phyloP scores from a whole-genome alignment of 2,113 vertebrate species.

The Coptodon bakossiorum region DNA sequence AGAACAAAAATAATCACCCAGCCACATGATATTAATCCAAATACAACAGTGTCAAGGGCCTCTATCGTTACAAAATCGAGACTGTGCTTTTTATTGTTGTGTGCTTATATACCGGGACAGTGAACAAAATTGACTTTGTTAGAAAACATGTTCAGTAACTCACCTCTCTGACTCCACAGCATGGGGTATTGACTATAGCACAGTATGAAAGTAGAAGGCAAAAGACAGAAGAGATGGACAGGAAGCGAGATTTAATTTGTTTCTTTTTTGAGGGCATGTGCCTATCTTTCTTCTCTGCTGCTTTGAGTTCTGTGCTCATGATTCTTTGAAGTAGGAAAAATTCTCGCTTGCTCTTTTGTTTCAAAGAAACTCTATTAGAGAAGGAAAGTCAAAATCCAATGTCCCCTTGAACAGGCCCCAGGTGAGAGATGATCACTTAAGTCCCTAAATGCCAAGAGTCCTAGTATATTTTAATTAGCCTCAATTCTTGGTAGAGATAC shows the following conservation, averaged over 20 bases:
- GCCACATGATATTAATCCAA: neutral
- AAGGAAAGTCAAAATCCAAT: neutral
- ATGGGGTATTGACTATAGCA: neutral
- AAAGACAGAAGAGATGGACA: neutral
- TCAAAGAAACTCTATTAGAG: neutral
- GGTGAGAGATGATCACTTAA: conserved; percentile 16
- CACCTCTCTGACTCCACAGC: neutral
- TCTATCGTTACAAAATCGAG: neutral
- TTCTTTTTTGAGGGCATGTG: neutral
- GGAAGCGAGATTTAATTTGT: neutral
- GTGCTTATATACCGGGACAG: neutral
- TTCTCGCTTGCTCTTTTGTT: neutral
- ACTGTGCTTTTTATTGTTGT: neutral
- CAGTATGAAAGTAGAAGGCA: neutral
- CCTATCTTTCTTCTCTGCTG: neutral
- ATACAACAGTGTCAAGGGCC: neutral
- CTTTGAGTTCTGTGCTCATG: neutral
- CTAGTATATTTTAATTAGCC: conserved; percentile 42
- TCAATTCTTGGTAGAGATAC: conserved; percentile 31
- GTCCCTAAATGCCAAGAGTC: conserved; percentile 24
- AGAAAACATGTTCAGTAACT: neutral
- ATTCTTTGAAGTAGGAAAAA: neutral
- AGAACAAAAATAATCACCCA: neutral
- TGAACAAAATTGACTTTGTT: neutral
- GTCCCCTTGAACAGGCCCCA: conserved; percentile 7